phyloP scores from a whole-genome alignment of 2,797 vertebrate genomes.

The Scleropages formosus region DNA sequence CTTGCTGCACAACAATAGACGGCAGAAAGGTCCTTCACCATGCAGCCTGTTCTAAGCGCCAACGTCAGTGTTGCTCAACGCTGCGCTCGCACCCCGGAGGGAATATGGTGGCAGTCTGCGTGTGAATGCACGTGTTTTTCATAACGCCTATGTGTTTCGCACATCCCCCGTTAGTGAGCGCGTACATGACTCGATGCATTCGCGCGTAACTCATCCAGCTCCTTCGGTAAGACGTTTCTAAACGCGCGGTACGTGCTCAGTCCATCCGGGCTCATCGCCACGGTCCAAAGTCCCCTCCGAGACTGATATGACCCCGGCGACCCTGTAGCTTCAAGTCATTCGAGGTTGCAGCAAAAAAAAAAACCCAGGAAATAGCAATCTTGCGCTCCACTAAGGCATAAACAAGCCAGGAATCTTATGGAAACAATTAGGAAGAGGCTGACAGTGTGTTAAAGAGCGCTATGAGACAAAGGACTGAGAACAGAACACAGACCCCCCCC shows the following conservation, averaged over 20 bases:
- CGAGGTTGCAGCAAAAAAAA: neutral
- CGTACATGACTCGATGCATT: neutral
- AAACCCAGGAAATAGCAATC: conserved; percentile 24
- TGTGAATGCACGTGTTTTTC: neutral
- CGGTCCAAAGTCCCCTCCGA: neutral
- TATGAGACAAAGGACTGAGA: neutral
- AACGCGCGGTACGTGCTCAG: neutral
- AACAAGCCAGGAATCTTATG: conserved; percentile 16
- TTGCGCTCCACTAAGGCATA: conserved; percentile 11
- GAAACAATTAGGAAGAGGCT: conserved; percentile 9
- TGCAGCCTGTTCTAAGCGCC: no score
- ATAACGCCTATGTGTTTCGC: neutral
- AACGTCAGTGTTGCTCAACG: no score
- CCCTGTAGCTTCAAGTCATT: conserved; percentile 7
- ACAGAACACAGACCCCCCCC: neutral
- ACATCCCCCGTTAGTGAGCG: neutral
- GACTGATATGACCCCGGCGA: neutral
- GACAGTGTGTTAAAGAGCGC: neutral
- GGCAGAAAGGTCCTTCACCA: neutral
- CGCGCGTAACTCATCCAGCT: neutral
- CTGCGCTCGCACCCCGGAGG: no score
- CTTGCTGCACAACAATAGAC: no score
- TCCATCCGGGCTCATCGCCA: neutral
- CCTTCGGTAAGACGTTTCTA: neutral
- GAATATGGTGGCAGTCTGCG: no score